These are phyloP conservation scores for Peromyscus melanophrys DNA, from an alignment of 2,797 vertebrate species.

Conservation along the genomic window DNA sequence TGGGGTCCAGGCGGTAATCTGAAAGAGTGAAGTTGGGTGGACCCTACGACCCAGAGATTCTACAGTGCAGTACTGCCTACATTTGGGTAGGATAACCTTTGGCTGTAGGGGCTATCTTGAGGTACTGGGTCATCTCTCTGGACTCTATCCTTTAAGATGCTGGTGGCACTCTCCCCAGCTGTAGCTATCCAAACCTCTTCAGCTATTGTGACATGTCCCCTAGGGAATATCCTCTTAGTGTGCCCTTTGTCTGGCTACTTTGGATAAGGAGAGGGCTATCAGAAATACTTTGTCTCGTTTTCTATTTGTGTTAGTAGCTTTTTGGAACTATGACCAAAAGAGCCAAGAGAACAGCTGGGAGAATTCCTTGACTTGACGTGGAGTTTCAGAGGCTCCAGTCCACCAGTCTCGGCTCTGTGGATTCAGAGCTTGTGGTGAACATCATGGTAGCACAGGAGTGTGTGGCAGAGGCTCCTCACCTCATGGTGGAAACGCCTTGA, in stretches of 20 bases:
- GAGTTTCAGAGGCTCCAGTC: neutral
- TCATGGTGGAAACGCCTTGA: neutral
- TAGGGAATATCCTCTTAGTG: neutral
- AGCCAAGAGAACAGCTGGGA: neutral
- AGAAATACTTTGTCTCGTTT: neutral
- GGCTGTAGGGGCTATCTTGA: too few species aligned
- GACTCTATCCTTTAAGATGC: neutral
- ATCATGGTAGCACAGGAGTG: neutral
- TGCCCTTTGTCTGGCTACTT: conserved; percentile 11
- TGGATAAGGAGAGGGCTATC: neutral
- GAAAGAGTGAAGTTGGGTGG: neutral
- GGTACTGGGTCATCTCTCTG: neutral
- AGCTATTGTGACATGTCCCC: neutral
- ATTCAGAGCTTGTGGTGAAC: neutral
- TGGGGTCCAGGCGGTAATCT: neutral
- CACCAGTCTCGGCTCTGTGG: neutral
- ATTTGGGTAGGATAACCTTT: neutral
- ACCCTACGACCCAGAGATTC: neutral
- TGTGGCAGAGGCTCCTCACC: neutral
- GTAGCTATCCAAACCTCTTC: neutral
- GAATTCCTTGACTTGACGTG: neutral
- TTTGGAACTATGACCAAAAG: neutral
- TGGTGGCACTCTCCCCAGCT: neutral
- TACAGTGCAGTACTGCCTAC: too few species aligned
- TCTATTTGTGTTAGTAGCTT: neutral